Conservation (phyloP, 2,888 invertebrate species). For the Philhelius pedissequus region DNA sequence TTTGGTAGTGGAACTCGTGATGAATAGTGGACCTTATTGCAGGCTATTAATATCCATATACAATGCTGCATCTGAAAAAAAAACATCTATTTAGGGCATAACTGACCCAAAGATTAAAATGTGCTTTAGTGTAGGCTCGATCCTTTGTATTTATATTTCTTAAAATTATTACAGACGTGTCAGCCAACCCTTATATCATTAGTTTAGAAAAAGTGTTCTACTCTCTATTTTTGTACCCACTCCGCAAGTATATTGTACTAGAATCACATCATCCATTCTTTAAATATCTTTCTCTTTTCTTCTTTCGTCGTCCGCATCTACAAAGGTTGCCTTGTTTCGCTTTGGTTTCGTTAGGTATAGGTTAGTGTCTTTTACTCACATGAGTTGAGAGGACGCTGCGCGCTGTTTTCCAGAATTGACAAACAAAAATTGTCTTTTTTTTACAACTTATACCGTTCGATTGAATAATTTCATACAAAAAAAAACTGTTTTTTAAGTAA, state of each 20-base stretch:
- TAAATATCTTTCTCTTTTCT: slow-evolving; percentile 49
- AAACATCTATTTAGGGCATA: too few species aligned
- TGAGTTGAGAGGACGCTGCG: slow-evolving; percentile 59
- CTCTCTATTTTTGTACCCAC: not conserved
- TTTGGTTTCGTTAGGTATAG: slow-evolving; percentile 28
- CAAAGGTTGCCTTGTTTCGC: not conserved
- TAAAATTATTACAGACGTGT: too few species aligned
- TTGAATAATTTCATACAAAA: slow-evolving; percentile 3
- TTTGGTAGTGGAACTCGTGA: too few species aligned
- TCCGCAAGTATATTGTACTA: not conserved
- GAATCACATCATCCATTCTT: not conserved
- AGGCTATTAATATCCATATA: too few species aligned
- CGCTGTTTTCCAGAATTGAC: slow-evolving; percentile 27
- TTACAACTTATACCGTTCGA: slow-evolving; percentile 46
- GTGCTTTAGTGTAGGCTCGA: too few species aligned
- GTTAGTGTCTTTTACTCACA: slow-evolving; percentile 62
- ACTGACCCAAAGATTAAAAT: too few species aligned
- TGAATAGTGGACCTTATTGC: too few species aligned
- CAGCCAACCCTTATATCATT: not conserved
- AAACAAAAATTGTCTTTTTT: slow-evolving; percentile 48
- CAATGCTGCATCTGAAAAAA: too few species aligned
- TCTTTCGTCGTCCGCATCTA: slow-evolving; percentile 16
- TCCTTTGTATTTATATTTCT: too few species aligned
- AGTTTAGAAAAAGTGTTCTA: too few species aligned
- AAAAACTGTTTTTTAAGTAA: not conserved